Base-by-base conservation (phyloP, 2,797 vertebrate species). In the Graptemys geographica region DNA sequence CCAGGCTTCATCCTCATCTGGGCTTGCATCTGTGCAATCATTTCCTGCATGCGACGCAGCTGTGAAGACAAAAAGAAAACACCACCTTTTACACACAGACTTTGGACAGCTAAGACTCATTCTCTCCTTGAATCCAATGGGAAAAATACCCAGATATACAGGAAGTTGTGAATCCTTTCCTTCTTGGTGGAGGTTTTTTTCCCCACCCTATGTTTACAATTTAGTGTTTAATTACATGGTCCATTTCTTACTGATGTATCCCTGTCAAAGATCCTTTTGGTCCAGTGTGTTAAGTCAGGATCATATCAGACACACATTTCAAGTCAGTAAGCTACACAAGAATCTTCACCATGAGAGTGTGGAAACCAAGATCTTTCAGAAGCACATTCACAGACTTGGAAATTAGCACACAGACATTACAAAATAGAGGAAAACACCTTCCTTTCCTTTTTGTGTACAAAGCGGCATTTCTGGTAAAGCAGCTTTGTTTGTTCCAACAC, bases 21-120 rank as follows among this genome's bases (percentile, higher is more conserved):
- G 82, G 99, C 99, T 97, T 99, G 98, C 99, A 99, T 99, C 91
- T 99, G 98, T 80, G 98, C 98, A 55, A 99, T 99, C 99, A 99
- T 99, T 98, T 99, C 98, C 96, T 99, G 99, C 99, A 99, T 99
- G 95, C 99, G 98, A 89, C 98, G 98, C 97, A 99, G 96, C 98
- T 99, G 95, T 0, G 93, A 95, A 12, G 93, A 21, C 92, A 89
- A 52, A 93, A 21, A 79, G 52, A 88, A 28, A 8, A 76, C 5
- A 59, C 49, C 31, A 76, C 25, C 1, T 0, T 8, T 33, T 18
- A 49, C 12, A 49, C 15, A 8, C 4, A 15, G 11, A 49, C 27
- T 95, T 6, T 56, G 13, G 78, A 37, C 41, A 47, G 41, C 37
- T 57, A 25, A 81, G 21, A 8, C 56, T 76, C 44, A 44, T 6